These are phyloP conservation scores for Ptychadena robeensis DNA, from an alignment of 2,797 vertebrate species.

Conservation along the genomic window DNA sequence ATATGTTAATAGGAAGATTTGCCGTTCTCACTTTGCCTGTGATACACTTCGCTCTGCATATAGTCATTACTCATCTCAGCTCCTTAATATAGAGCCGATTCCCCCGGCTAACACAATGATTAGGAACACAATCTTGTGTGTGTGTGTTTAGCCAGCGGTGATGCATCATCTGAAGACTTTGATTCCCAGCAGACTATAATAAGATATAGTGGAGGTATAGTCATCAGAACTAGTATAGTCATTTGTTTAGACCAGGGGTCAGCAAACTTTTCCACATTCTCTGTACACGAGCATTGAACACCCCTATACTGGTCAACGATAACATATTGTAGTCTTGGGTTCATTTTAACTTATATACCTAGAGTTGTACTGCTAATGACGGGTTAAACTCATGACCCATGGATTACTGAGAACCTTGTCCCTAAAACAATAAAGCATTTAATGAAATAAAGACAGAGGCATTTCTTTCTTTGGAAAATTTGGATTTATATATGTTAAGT, in stretches of 20 bases:
- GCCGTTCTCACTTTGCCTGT: constrained; percentile 32
- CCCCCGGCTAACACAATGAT: constrained; percentile 47
- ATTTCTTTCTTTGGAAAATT: too few species aligned
- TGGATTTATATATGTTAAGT: too few species aligned
- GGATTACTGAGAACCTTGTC: too few species aligned
- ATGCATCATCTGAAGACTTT: constrained; percentile 44
- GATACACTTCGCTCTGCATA: constrained; percentile 44
- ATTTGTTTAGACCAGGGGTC: neutral
- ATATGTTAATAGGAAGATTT: constrained; percentile 58
- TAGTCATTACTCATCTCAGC: constrained; percentile 50
- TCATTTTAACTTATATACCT: too few species aligned
- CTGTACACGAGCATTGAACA: too few species aligned
- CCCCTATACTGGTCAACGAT: too few species aligned
- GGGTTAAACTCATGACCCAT: too few species aligned
- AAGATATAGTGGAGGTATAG: constrained; percentile 12
- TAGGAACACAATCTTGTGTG: constrained; percentile 31
- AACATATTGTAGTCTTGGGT: too few species aligned
- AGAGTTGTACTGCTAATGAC: too few species aligned
- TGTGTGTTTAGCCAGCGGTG: constrained; percentile 36
- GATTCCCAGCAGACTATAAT: constrained; percentile 7
- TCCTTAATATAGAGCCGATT: constrained; percentile 50
- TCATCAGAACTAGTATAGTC: neutral
- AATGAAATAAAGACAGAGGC: too few species aligned
- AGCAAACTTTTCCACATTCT: too few species aligned
- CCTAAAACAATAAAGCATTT: too few species aligned